Conservation (phyloP, 2,888 invertebrate species). For the Glaucopsyche alexis region DNA sequence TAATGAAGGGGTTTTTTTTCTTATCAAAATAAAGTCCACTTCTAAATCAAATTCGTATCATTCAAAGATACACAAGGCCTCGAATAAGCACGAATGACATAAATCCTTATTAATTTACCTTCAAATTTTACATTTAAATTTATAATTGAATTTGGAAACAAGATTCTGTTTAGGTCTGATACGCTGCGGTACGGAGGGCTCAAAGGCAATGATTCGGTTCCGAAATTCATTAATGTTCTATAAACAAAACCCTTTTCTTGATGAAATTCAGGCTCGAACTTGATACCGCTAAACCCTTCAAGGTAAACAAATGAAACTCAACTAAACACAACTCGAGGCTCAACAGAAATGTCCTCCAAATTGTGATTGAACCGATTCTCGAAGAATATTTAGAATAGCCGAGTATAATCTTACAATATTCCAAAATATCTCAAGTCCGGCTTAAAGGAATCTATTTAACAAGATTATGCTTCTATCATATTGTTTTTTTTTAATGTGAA, state of each 20-base stretch:
- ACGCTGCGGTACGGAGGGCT: constrained; percentile 38
- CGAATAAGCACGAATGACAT: background rate
- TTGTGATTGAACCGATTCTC: background rate
- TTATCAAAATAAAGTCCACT: background rate
- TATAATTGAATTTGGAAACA: background rate
- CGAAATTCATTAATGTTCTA: constrained; percentile 63
- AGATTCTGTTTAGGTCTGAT: constrained; percentile 11
- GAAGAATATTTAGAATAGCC: background rate
- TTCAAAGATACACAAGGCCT: background rate
- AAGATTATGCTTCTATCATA: no score
- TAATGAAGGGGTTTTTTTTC: no score
- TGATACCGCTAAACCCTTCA: constrained; percentile 14
- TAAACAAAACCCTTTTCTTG: constrained; percentile 60
- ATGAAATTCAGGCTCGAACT: constrained; percentile 33
- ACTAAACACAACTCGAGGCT: constrained; percentile 8
- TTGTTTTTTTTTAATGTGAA: no score
- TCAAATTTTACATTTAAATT: constrained; percentile 10
- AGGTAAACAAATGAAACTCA: constrained; percentile 8
- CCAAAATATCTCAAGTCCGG: no score
- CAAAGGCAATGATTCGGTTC: constrained; percentile 49
- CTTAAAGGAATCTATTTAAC: no score
- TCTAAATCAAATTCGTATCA: background rate
- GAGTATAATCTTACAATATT: background rate
- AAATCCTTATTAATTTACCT: constrained; percentile 9
- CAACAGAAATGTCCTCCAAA: background rate